Evolutionary conservation across 2,113 vertebrate genomes (phyloP).

Genomic region (Rhinopithecus roxellana): DNA sequence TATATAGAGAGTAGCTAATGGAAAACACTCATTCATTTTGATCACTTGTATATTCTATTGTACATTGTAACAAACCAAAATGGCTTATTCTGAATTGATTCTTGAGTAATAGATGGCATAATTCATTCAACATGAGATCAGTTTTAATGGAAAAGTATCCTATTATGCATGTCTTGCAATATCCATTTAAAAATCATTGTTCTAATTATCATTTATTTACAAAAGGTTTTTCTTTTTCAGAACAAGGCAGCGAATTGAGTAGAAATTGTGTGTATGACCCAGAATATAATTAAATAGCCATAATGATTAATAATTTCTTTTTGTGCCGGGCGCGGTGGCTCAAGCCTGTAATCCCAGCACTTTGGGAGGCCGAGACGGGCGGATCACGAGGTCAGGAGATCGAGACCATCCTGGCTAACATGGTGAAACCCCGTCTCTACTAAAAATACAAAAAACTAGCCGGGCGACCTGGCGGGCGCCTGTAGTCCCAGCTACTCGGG

Average conservation of each 20-base stretch:
- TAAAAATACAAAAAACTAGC: no score
- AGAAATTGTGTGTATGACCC: not conserved
- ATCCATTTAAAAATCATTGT: slow-evolving; percentile 14
- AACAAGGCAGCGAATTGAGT: not conserved
- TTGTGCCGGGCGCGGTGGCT: no score
- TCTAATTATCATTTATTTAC: not conserved
- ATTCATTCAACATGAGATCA: not conserved
- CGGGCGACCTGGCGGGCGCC: no score
- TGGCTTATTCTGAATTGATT: slow-evolving; percentile 39
- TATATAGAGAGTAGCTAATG: not conserved
- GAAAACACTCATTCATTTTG: slow-evolving; percentile 18
- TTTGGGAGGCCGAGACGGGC: no score
- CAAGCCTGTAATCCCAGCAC: no score
- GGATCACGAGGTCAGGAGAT: no score
- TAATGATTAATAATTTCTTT: not conserved
- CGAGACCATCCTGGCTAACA: no score
- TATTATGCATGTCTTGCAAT: not conserved
- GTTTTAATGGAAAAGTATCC: not conserved
- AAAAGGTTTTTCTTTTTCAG: not conserved
- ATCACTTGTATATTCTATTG: not conserved
- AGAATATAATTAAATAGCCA: not conserved
- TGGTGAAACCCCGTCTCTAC: no score
- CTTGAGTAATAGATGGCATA: slow-evolving; percentile 23
- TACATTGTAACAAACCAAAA: slow-evolving; percentile 18
- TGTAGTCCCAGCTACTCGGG: no score